A percentile compares a stretch with the other conserved stretches of the same genome.
These are phyloP conservation scores for Platorchestia sp. DNA, from an alignment of 1,140 invertebrate species.

Conservation along the genomic window DNA sequence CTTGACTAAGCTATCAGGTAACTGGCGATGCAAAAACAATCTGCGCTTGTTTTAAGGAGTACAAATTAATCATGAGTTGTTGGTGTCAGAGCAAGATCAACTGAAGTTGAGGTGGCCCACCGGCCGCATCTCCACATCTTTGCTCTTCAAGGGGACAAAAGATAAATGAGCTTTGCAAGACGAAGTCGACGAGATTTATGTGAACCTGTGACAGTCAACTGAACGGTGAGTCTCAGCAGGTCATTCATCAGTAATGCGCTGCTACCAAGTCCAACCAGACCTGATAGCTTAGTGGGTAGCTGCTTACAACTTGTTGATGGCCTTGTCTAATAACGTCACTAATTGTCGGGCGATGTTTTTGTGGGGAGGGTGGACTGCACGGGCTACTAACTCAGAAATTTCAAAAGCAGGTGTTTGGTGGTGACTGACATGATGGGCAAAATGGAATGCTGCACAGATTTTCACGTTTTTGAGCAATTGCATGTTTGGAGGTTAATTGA, in stretches of 20 bases:
- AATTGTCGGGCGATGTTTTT: background rate
- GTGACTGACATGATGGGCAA: no score
- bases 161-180: constrained; percentile 48
- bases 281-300: constrained; percentile 26
- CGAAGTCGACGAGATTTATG: constrained; percentile 47
- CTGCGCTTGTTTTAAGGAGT: background rate
- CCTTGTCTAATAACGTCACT: constrained; percentile 27
- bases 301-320: constrained; percentile 27
- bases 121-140: constrained; percentile 44
- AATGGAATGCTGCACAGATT: no score
- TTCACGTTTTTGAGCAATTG: no score
- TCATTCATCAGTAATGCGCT: constrained; percentile 31
- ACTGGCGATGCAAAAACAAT: background rate
- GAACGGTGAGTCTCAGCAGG: constrained; percentile 25
- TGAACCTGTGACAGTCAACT: constrained; percentile 31
- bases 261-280: constrained; percentile 16
- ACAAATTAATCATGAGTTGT: constrained; percentile 30
- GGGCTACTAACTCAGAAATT: background rate
- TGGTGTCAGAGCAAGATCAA: constrained; percentile 48
- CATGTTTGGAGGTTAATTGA: no score
- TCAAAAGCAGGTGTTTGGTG: background rate
- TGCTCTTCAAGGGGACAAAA: constrained; percentile 21
- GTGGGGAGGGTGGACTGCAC: background rate
- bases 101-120: constrained; percentile 31
- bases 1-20: background rate